Percentiles rank a stretch among this genome's conserved stretches.
Evolutionary conservation across 2,113 vertebrate genomes (phyloP).

Genomic region (Sebastes fasciatus): DNA sequence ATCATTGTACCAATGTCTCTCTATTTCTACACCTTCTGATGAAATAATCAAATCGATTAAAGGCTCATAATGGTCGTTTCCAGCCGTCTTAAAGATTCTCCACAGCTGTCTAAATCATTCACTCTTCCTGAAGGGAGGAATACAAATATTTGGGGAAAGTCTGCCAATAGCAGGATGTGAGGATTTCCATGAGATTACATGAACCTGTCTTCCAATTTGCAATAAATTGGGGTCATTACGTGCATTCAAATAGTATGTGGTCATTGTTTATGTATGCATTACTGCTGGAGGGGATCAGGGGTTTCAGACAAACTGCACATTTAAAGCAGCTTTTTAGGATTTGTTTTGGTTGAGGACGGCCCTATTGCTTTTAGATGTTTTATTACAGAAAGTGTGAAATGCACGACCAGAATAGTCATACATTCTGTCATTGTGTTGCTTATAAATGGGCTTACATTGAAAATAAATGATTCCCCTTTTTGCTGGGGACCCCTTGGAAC

Average conservation of each 20-base stretch:
- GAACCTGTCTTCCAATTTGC: slow-evolving; percentile 60
- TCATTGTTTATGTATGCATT: slow-evolving; percentile 30
- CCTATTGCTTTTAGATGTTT: no score
- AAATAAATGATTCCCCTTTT: no score
- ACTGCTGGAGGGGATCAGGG: not conserved
- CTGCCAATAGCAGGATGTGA: slow-evolving; percentile 19
- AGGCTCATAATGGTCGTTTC: slow-evolving; percentile 29
- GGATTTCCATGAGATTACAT: slow-evolving; percentile 38
- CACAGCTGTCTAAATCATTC: slow-evolving; percentile 51
- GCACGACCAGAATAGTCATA: no score
- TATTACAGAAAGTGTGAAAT: no score
- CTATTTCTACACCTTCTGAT: slow-evolving; percentile 41
- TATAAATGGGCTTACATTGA: no score
- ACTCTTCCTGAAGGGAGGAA: slow-evolving; percentile 23
- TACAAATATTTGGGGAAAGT: slow-evolving; percentile 21
- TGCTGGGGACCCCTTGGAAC: no score
- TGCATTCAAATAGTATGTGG: slow-evolving; percentile 52
- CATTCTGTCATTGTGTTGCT: no score
- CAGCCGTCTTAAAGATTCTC: slow-evolving; percentile 11
- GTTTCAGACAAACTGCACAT: not conserved
- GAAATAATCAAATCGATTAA: slow-evolving; percentile 45
- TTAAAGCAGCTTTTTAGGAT: no score
- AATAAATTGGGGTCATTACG: slow-evolving; percentile 65
- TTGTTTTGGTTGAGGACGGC: no score
- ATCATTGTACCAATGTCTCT: slow-evolving; percentile 51